Evolutionary conservation across 2,888 invertebrate species (phyloP).

Genomic region (Laspeyria flexula): DNA sequence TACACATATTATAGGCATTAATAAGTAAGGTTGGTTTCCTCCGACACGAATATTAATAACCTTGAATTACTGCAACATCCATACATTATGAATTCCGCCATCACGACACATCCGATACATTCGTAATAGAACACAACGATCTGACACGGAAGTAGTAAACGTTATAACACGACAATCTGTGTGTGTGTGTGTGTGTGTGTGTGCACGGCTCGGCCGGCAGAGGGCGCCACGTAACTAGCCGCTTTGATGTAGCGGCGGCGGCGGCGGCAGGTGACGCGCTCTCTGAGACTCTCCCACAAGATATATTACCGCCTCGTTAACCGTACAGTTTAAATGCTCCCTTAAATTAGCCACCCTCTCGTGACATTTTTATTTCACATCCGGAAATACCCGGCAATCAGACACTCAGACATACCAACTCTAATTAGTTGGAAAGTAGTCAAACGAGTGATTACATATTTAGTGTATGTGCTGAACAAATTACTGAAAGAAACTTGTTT

Average conservation of each 20-base stretch:
- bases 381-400: background rate
- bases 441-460: constrained; percentile 3
- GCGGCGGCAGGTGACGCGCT: constrained; percentile 15
- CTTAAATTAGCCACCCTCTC: constrained; percentile 10
- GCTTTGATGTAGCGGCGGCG: constrained; percentile 31
- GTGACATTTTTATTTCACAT: constrained; percentile 15
- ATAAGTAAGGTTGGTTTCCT: background rate
- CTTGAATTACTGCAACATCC: background rate
- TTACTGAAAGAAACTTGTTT: constrained; percentile 12
- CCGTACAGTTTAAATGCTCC: constrained; percentile 7
- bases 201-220: background rate
- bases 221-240: constrained; percentile 29
- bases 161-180: constrained; percentile 4
- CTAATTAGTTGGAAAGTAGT: constrained; percentile 5
- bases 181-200: constrained; percentile 4
- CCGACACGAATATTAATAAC: background rate
- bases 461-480: background rate
- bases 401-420: background rate
- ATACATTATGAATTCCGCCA: background rate
- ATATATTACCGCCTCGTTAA: constrained; percentile 16
- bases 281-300: background rate
- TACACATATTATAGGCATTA: background rate
- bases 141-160: constrained; percentile 29
- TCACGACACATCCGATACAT: constrained; percentile 14
- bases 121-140: constrained; percentile 12